These are phyloP conservation scores for Sprattus sprattus DNA, from an alignment of 2,113 vertebrate species.

Conservation along the genomic window DNA sequence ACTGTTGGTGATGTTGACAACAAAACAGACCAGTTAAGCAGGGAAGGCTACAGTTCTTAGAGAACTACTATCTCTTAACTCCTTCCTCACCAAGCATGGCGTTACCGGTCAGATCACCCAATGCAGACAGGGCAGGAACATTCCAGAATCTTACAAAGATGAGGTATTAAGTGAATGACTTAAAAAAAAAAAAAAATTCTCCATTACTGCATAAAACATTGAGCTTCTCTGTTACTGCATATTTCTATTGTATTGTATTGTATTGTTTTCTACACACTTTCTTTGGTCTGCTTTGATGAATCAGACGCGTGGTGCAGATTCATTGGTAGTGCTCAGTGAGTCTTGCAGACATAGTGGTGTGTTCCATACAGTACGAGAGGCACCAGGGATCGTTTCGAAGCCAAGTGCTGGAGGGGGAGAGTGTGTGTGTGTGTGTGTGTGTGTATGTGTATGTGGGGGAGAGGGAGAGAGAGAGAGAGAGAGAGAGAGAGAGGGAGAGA, in stretches of 20 bases:
- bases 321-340: not conserved
- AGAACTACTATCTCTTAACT: not conserved
- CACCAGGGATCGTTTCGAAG: not conserved
- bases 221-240: conserved; percentile 11
- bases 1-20: not conserved
- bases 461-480: not conserved
- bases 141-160: conserved; percentile 15
- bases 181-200: not conserved
- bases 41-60: not conserved
- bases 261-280: not conserved
- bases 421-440: conserved; percentile 24
- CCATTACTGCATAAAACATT: not conserved
- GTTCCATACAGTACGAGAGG: not conserved
- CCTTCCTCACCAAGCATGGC: not conserved
- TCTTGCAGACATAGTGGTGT: not conserved
- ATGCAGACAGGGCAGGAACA: conserved; percentile 1
- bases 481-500: not conserved
- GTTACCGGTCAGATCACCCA: not conserved
- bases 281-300: conserved; percentile 2
- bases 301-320: not conserved
- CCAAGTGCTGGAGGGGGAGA: conserved; percentile 11
- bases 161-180: not conserved
- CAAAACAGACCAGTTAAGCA: not conserved
- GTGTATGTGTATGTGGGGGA: not conserved
- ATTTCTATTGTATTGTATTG: conserved; percentile 27